A percentile compares a stretch with the other conserved stretches of the same genome.
Evolutionary conservation across 2,888 invertebrate species (phyloP).

Genomic region (Caenorhabditis sp.): DNA sequence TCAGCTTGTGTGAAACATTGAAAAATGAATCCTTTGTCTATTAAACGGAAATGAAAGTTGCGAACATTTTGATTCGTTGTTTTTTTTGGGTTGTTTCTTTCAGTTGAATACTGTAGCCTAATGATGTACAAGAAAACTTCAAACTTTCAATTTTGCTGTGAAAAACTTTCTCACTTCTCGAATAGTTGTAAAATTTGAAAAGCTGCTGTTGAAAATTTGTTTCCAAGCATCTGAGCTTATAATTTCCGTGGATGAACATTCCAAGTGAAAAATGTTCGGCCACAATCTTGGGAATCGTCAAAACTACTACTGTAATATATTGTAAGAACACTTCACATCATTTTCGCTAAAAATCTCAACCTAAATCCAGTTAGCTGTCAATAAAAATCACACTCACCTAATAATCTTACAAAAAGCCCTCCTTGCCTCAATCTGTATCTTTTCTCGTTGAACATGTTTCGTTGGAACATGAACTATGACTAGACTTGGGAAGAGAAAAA

Average conservation of each 20-base stretch:
- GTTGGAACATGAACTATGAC: slow-evolving; percentile 30
- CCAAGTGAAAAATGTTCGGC: too few species aligned
- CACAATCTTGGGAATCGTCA: too few species aligned
- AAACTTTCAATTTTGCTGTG: too few species aligned
- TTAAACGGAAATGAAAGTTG: slow-evolving; percentile 16
- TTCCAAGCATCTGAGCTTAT: too few species aligned
- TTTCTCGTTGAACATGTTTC: slow-evolving; percentile 35
- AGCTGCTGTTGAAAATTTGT: too few species aligned
- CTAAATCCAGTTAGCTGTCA: not conserved
- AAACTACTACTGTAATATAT: too few species aligned
- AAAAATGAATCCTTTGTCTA: slow-evolving; percentile 10
- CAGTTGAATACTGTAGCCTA: too few species aligned
- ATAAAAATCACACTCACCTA: not conserved
- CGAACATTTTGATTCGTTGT: not conserved
- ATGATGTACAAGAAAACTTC: not conserved
- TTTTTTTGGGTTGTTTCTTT: not conserved
- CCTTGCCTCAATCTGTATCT: not conserved
- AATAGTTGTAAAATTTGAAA: too few species aligned
- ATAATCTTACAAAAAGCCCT: slow-evolving; percentile 5
- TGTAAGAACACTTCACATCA: too few species aligned
- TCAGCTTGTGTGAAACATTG: slow-evolving; percentile 13
- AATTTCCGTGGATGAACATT: too few species aligned
- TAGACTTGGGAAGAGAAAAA: slow-evolving; percentile 17
- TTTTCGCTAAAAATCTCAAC: not conserved
- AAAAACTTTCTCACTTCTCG: too few species aligned